Evolutionary conservation across 2,888 invertebrate genomes (phyloP).

Genomic region (Hofmannophila pseudospretella): DNA sequence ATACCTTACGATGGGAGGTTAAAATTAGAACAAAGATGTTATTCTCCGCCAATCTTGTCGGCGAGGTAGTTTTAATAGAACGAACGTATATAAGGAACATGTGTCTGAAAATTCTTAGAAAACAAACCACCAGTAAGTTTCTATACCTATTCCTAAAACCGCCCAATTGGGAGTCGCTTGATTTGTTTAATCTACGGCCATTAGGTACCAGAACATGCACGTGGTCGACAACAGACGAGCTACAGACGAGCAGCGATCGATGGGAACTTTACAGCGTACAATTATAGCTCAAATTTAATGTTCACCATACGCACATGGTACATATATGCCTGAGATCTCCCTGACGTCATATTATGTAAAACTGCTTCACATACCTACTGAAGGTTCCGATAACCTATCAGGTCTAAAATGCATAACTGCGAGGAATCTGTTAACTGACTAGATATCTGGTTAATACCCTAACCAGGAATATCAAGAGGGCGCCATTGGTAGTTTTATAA

Average conservation of each 20-base stretch:
- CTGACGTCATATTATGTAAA: too few species aligned
- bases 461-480: too few species aligned
- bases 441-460: too few species aligned
- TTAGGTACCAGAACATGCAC: constrained; percentile 48
- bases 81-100: constrained; percentile 17
- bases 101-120: constrained; percentile 31
- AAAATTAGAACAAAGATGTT: too few species aligned
- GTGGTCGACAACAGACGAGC: constrained; percentile 60
- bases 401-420: too few species aligned
- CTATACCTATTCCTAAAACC: constrained; percentile 59
- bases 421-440: too few species aligned
- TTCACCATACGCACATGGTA: not conserved
- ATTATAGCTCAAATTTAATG: constrained; percentile 41
- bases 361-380: too few species aligned
- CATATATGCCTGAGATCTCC: constrained; percentile 1
- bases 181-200: constrained; percentile 66
- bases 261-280: constrained; percentile 42
- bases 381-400: too few species aligned
- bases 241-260: constrained; percentile 43
- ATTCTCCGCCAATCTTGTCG: not conserved
- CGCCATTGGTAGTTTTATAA: too few species aligned
- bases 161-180: constrained; percentile 41
- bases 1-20: not conserved
- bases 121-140: constrained; percentile 40
- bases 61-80: not conserved